A percentile compares a stretch with the other conserved stretches of the same genome.
Conservation (phyloP, 2,888 invertebrate genomes). For the Himalopsyche tibetana region DNA sequence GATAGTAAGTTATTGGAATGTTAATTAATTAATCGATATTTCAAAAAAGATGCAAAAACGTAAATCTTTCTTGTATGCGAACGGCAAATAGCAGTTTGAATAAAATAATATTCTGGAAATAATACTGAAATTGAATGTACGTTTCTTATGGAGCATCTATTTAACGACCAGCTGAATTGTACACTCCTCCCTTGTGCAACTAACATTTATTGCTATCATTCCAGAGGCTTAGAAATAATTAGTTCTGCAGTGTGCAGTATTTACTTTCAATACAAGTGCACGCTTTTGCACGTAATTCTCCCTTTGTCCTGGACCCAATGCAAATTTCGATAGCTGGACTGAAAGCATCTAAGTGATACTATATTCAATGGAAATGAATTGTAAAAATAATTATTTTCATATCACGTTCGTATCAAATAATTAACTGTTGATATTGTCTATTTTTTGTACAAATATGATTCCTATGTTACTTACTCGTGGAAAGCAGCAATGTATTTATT, state of each 20-base stretch:
- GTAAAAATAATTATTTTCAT: background rate
- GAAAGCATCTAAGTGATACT: background rate
- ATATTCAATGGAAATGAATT: background rate
- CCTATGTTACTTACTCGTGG: no score
- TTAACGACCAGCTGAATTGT: background rate
- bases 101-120: no score
- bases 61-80: background rate
- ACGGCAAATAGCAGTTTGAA: background rate
- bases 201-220: slow-evolving; percentile 61
- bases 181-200: slow-evolving; percentile 7
- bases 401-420: no score
- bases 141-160: no score
- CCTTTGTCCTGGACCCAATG: slow-evolving; percentile 2
- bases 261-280: slow-evolving; percentile 55
- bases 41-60: no score
- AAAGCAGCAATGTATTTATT: no score
- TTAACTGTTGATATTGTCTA: no score
- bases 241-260: slow-evolving; percentile 55
- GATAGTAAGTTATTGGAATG: no score
- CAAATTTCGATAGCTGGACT: background rate
- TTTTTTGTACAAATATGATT: no score
- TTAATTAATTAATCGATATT: no score
- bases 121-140: no score
- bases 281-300: slow-evolving; percentile 45
- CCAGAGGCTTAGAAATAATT: slow-evolving; percentile 61